Conservation (phyloP, 2,888 invertebrate species). For the Monochamus alternatus region DNA sequence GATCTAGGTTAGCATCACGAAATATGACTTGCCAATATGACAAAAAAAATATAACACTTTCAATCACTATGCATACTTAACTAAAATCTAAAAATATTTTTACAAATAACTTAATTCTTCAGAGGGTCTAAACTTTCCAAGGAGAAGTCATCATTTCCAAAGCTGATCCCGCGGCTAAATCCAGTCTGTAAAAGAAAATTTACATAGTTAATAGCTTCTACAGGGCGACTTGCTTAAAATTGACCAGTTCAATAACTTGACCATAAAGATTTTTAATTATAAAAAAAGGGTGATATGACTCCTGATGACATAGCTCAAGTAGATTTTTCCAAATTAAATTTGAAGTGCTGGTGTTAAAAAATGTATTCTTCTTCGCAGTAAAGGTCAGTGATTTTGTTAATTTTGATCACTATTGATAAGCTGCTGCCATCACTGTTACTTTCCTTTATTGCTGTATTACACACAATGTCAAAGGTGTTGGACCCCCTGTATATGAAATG, state of each 20-base stretch:
- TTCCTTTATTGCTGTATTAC: too few species aligned
- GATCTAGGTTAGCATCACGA: slow-evolving; percentile 59
- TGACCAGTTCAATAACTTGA: background rate
- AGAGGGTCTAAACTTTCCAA: slow-evolving; percentile 95
- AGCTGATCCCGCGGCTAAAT: slow-evolving; percentile 88
- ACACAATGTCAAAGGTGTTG: too few species aligned
- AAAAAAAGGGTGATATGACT: too few species aligned
- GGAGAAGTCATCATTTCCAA: slow-evolving; percentile 95
- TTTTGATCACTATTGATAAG: too few species aligned
- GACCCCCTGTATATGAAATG: too few species aligned
- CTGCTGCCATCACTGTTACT: too few species aligned
- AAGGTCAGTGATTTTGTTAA: too few species aligned
- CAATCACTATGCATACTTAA: slow-evolving; percentile 32
- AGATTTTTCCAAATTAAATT: too few species aligned
- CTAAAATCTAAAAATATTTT: slow-evolving; percentile 36
- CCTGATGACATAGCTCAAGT: too few species aligned
- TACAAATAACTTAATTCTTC: slow-evolving; percentile 75
- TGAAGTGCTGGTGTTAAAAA: too few species aligned
- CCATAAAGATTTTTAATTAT: too few species aligned
- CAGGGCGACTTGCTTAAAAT: background rate
- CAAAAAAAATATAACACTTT: slow-evolving; percentile 50
- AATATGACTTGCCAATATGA: slow-evolving; percentile 60
- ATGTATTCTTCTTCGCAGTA: too few species aligned
- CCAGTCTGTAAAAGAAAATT: slow-evolving; percentile 81
- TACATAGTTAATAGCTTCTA: background rate